A percentile compares a stretch with the other conserved stretches of the same genome.
These are phyloP conservation scores for Nineta flava DNA, from an alignment of 2,888 invertebrate species.

Conservation along the genomic window DNA sequence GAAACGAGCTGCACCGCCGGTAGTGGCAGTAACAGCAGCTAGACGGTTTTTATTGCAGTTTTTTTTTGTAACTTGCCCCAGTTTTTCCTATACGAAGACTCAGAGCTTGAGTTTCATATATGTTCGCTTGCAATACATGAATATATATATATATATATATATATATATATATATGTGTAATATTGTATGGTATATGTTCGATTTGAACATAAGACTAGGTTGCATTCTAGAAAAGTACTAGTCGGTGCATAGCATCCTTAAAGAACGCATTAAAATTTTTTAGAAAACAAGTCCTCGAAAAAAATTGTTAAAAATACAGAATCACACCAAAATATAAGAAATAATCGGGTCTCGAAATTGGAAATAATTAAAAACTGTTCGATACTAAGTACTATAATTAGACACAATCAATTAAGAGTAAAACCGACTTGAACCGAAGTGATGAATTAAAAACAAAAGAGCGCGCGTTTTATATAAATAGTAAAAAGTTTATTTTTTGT, in stretches of 20 bases:
- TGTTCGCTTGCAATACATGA: neutral
- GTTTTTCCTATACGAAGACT: conserved; percentile 6
- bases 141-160: conserved; percentile 6
- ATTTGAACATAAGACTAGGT: conserved; percentile 5
- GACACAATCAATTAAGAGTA: too few species aligned
- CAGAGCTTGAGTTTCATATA: conserved; percentile 3
- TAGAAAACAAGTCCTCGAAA: too few species aligned
- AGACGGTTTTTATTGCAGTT: conserved; percentile 7
- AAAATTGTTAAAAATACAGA: too few species aligned
- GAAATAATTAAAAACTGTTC: too few species aligned
- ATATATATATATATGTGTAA: neutral
- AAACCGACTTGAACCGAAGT: too few species aligned
- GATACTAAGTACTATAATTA: too few species aligned
- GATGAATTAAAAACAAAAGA: too few species aligned
- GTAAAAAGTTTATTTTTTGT: too few species aligned
- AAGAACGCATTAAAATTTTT: neutral
- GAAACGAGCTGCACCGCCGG: neutral
- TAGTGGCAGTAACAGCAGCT: conserved; percentile 2
- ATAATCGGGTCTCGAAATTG: too few species aligned
- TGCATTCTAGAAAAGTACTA: neutral
- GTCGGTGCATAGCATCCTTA: conserved; percentile 2
- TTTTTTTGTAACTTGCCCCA: conserved; percentile 6
- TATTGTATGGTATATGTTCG: conserved; percentile 2
- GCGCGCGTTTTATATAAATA: too few species aligned
- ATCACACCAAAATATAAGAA: too few species aligned